Evolutionary conservation across 2,888 invertebrate genomes (phyloP).

Genomic region (Eristalis intricaria): DNA sequence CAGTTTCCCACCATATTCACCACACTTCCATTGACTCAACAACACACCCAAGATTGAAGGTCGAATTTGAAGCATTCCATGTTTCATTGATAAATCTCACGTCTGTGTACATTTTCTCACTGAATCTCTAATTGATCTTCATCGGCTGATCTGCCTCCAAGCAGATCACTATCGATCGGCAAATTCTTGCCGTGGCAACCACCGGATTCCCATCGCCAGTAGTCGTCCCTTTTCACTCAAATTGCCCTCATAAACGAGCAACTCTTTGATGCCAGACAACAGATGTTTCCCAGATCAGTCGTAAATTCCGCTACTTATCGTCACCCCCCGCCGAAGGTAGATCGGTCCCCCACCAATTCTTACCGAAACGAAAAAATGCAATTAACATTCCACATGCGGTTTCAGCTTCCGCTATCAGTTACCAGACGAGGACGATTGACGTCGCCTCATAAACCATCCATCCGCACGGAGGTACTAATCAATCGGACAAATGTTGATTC

Average conservation of each 20-base stretch:
- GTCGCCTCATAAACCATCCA: conserved; percentile 3
- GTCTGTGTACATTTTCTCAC: neutral
- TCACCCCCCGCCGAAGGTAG: neutral
- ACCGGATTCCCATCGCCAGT: neutral
- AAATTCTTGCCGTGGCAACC: neutral
- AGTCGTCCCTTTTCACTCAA: neutral
- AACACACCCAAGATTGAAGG: neutral
- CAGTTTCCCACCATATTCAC: too few species aligned
- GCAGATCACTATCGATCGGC: neutral
- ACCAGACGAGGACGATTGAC: neutral
- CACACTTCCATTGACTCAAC: neutral
- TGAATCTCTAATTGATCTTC: neutral
- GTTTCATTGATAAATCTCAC: neutral
- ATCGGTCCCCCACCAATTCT: neutral
- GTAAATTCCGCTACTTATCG: conserved; percentile 3
- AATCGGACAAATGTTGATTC: conserved; percentile 28
- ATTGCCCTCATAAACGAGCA: neutral
- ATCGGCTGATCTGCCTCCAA: neutral
- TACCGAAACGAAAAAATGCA: neutral
- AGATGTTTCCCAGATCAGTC: neutral
- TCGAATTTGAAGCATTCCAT: neutral
- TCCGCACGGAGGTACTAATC: conserved; percentile 19
- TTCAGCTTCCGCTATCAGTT: conserved; percentile 18
- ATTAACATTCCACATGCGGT: conserved; percentile 32
- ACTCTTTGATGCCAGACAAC: conserved; percentile 6